Conservation (phyloP, 2,888 invertebrate species). For the Glaucopsyche alexis region DNA sequence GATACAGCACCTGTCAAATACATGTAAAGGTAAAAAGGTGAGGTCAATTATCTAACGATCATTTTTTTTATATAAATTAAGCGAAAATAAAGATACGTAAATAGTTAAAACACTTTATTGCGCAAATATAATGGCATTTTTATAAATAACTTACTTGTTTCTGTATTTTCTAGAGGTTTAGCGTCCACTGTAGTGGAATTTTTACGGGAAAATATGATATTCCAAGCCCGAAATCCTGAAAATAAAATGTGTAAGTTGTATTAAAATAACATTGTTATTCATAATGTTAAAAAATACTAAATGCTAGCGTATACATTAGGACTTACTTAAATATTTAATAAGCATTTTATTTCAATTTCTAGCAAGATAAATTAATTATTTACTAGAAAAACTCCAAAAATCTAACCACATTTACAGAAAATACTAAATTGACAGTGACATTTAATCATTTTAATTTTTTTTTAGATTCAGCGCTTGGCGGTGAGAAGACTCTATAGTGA, state of each 20-base stretch:
- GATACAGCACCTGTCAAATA: slow-evolving; percentile 46
- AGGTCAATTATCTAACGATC: no score
- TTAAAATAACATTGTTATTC: background rate
- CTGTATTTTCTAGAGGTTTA: slow-evolving; percentile 40
- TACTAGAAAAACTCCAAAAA: background rate
- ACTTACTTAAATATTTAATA: slow-evolving; percentile 13
- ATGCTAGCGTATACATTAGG: background rate
- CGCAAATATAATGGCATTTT: background rate
- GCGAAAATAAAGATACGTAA: no score
- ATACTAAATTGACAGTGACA: background rate
- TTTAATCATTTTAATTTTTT: no score
- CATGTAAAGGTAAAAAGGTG: background rate
- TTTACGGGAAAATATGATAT: slow-evolving; percentile 40
- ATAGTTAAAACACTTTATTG: no score
- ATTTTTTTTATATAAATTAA: no score
- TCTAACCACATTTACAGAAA: background rate
- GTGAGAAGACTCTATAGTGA: no score
- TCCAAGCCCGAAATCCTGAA: slow-evolving; percentile 30
- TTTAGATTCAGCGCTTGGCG: no score
- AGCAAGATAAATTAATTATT: background rate
- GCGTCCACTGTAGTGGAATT: slow-evolving; percentile 53
- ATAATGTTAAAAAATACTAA: background rate
- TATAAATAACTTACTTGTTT: slow-evolving; percentile 51
- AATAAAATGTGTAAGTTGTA: background rate
- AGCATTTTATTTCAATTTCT: slow-evolving; percentile 23